These are phyloP conservation scores for Tetranychus piercei DNA, from an alignment of 2,888 invertebrate genomes.

Conservation along the genomic window DNA sequence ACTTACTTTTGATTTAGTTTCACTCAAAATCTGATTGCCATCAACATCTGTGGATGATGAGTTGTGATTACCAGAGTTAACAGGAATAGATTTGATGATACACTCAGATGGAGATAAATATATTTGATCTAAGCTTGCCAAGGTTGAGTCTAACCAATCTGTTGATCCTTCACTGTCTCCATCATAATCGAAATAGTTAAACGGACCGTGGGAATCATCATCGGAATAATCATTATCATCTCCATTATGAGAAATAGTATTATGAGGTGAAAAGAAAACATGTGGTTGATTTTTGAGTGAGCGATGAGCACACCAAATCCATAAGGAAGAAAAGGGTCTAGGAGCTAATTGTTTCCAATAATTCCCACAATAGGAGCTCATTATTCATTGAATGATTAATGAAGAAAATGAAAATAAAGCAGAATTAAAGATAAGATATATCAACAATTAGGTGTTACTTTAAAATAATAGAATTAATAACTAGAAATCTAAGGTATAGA, in stretches of 20 bases:
- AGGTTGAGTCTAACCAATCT: constrained; percentile 1
- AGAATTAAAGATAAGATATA: no score
- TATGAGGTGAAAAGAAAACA: background rate
- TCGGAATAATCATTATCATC: background rate
- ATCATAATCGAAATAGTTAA: background rate
- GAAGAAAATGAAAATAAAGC: no score
- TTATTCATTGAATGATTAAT: no score
- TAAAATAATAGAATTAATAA: no score
- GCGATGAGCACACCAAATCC: background rate
- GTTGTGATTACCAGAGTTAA: background rate
- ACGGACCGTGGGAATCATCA: background rate
- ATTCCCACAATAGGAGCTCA: background rate
- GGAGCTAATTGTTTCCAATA: constrained; percentile 9
- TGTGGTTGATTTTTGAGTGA: background rate
- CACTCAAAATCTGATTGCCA: background rate
- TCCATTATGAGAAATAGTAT: background rate
- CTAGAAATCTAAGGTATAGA: no score
- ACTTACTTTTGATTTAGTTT: background rate
- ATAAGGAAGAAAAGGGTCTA: background rate
- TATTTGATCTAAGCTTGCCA: background rate
- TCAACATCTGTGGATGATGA: background rate
- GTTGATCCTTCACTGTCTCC: background rate
- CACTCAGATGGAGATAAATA: background rate
- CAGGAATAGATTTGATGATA: constrained; percentile 5
- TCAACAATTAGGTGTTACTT: no score